Evolutionary conservation across 2,888 invertebrate genomes (phyloP).

Genomic region (Lepidochrysops patricia): DNA sequence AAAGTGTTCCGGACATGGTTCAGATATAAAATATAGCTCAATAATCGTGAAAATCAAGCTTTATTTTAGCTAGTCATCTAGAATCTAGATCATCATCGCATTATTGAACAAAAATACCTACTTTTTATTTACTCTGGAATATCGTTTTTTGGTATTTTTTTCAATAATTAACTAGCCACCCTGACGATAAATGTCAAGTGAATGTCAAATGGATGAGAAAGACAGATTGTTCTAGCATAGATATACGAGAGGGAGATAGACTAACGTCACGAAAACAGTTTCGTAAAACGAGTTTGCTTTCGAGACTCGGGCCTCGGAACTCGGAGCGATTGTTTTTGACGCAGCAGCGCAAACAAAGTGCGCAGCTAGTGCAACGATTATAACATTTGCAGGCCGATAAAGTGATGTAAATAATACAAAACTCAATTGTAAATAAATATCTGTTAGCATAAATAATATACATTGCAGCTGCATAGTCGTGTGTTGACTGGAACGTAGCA

Average conservation of each 20-base stretch:
- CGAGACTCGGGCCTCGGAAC: constrained; percentile 23
- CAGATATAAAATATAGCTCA: too few relatives aligned
- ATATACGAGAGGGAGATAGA: constrained; percentile 14
- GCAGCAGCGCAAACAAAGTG: constrained; percentile 66
- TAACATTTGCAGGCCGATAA: constrained; percentile 59
- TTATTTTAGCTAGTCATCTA: too few relatives aligned
- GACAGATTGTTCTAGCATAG: constrained; percentile 35
- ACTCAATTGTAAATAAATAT: constrained; percentile 52
- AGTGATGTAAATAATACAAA: constrained; percentile 66
- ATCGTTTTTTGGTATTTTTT: background rate
- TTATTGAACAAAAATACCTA: too few relatives aligned
- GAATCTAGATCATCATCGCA: too few relatives aligned
- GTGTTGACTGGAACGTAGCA: constrained; percentile 52
- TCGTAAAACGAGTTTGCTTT: constrained; percentile 35
- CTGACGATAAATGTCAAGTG: background rate
- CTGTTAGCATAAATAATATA: constrained; percentile 35
- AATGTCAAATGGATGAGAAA: constrained; percentile 32
- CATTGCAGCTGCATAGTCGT: constrained; percentile 27
- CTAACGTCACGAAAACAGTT: constrained; percentile 22
- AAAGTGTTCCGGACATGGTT: too few relatives aligned
- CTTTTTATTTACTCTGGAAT: too few relatives aligned
- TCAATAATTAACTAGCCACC: background rate
- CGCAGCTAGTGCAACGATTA: constrained; percentile 72
- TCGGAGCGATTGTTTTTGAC: constrained; percentile 51
- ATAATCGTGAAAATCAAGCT: too few relatives aligned